A percentile compares a stretch with the other conserved stretches of the same genome.
Conservation (phyloP, 2,888 invertebrate genomes). For the Choreutis nemorana region DNA sequence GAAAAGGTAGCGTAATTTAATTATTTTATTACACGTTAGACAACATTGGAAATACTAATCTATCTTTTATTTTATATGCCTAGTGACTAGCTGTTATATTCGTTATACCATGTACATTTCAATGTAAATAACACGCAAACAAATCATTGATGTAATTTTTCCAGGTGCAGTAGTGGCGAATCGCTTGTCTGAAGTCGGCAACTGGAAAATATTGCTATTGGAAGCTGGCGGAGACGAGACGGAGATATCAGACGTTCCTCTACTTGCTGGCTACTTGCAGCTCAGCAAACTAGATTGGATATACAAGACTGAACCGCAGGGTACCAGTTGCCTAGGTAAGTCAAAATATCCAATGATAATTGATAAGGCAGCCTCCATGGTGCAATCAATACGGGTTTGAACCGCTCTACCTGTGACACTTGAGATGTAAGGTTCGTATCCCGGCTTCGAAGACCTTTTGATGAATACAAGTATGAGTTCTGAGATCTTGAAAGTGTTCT, state of each 20-base stretch:
- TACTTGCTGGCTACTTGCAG: conserved; percentile 87
- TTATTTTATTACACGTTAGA: too few species aligned
- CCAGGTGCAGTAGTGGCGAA: conserved; percentile 85
- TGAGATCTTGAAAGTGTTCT: background rate
- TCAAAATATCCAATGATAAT: too few species aligned
- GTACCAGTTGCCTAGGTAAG: conserved; percentile 80
- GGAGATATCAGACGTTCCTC: conserved; percentile 88
- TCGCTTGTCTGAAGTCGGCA: conserved; percentile 78
- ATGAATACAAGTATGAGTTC: background rate
- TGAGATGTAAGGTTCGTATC: background rate
- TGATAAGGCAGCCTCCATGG: background rate
- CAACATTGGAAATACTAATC: too few species aligned
- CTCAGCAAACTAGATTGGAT: conserved; percentile 90
- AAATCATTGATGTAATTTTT: conserved; percentile 14
- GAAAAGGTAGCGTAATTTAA: too few species aligned
- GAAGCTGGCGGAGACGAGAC: conserved; percentile 93
- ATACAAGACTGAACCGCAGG: conserved; percentile 90
- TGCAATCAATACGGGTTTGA: too few species aligned
- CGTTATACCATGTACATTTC: too few species aligned
- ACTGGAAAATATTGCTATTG: conserved; percentile 81
- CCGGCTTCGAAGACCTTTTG: too few species aligned
- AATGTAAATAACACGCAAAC: too few species aligned
- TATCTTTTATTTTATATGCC: too few species aligned
- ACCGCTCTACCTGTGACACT: too few species aligned
- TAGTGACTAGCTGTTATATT: too few species aligned